Evolutionary conservation across 30 jellyfish, hydroid and myxozoan genomes (phyloP).

Genomic region (Mastigias papua): DNA sequence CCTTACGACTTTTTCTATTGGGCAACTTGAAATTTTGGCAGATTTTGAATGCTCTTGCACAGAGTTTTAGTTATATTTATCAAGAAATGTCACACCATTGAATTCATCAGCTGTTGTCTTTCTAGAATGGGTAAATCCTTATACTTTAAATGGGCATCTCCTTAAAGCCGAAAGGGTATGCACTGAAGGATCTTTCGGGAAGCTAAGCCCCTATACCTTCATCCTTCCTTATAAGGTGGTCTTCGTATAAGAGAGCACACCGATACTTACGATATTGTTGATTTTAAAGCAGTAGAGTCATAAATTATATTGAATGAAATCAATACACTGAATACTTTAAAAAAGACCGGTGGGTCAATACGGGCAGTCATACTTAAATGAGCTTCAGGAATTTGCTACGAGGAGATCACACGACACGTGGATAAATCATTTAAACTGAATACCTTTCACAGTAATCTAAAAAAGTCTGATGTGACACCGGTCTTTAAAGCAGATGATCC

Average conservation of each 20-base stretch:
- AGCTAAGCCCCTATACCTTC: no score
- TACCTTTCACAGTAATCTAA: constrained; percentile 19
- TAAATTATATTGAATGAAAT: not conserved
- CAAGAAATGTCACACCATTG: no score
- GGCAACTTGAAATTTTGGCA: no score
- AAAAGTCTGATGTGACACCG: constrained; percentile 10
- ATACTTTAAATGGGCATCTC: no score
- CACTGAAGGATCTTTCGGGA: no score
- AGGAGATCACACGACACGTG: constrained; percentile 8
- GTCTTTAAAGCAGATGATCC: not conserved
- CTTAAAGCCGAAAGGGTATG: no score
- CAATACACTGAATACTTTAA: constrained; percentile 1
- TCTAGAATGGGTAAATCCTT: no score
- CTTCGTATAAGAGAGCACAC: constrained; percentile 26
- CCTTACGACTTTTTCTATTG: no score
- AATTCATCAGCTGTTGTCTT: no score
- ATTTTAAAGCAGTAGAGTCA: not conserved
- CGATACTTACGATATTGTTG: not conserved
- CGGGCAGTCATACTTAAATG: not conserved
- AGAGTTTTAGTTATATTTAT: no score
- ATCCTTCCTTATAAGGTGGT: no score
- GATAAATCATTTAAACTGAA: not conserved
- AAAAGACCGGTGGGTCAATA: constrained; percentile 21
- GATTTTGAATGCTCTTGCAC: no score
- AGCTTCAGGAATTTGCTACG: constrained; percentile 6